Conservation (phyloP, 1,140 invertebrate species). For the Acromyrmex echinatior region DNA sequence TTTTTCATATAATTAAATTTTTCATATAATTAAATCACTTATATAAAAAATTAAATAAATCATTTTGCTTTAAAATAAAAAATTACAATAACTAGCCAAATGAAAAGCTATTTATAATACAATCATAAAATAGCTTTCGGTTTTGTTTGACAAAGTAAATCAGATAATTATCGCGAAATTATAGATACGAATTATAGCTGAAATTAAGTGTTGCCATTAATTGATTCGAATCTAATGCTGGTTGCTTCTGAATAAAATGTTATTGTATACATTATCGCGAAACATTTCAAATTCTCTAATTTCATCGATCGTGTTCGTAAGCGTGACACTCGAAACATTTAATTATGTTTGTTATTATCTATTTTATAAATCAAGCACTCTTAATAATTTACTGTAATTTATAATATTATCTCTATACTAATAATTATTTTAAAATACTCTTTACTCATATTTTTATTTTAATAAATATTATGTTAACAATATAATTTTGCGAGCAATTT, state of each 20-base stretch:
- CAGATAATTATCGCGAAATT: not conserved
- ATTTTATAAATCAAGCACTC: not conserved
- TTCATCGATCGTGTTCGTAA: slow-evolving; percentile 24
- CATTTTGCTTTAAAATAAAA: not conserved
- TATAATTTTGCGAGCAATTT: not conserved
- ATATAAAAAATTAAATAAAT: not conserved
- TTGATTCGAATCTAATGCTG: not conserved
- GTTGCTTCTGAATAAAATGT: not conserved
- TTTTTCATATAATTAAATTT: not conserved
- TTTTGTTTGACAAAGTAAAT: not conserved
- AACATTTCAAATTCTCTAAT: slow-evolving; percentile 29
- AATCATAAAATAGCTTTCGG: not conserved
- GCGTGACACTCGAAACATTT: slow-evolving; percentile 13
- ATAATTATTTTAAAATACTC: not conserved
- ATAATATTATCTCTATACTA: not conserved
- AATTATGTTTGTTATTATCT: slow-evolving; percentile 15
- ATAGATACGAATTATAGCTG: not conserved
- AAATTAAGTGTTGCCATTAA: not conserved
- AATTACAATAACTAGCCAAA: not conserved
- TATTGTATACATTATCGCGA: slow-evolving; percentile 12
- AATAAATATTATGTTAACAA: not conserved
- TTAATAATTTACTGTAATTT: not conserved
- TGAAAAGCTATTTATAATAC: not conserved
- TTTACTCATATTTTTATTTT: not conserved
- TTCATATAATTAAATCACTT: not conserved